These are phyloP conservation scores for Acleris laterana DNA, from an alignment of 2,888 invertebrate genomes.

Conservation along the genomic window DNA sequence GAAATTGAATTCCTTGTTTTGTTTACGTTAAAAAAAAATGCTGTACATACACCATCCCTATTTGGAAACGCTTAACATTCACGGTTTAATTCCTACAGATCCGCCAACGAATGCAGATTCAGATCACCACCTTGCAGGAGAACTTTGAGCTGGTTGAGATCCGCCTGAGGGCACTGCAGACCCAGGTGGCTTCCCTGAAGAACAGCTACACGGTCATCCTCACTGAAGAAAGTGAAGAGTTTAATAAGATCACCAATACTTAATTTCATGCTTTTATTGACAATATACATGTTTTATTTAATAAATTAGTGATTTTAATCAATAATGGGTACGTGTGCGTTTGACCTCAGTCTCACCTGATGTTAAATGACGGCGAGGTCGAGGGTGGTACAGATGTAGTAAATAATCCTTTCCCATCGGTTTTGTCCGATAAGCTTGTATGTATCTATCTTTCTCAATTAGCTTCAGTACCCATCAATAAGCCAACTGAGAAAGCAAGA, in stretches of 20 bases:
- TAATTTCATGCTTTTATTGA: conserved; percentile 13
- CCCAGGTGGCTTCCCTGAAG: conserved; percentile 86
- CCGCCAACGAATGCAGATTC: conserved; percentile 88
- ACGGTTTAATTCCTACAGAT: conserved; percentile 67
- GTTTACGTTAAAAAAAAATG: background rate
- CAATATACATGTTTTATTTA: conserved; percentile 12
- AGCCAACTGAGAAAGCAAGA: too few species aligned
- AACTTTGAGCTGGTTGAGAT: conserved; percentile 88
- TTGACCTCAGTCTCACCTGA: too few species aligned
- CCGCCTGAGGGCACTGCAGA: conserved; percentile 85
- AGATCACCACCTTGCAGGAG: conserved; percentile 87
- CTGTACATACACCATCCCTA: background rate
- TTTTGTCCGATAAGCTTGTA: too few species aligned
- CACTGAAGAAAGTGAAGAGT: conserved; percentile 57
- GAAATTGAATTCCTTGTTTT: background rate
- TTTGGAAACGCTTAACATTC: background rate
- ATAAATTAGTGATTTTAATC: background rate
- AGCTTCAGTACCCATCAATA: too few species aligned
- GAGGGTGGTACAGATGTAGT: too few species aligned
- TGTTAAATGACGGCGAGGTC: too few species aligned
- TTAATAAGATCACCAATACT: conserved; percentile 42
- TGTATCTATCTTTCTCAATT: too few species aligned
- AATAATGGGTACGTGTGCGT: too few species aligned
- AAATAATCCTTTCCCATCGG: too few species aligned
- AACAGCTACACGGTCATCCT: conserved; percentile 63